A percentile compares a stretch with the other conserved stretches of the same genome.
phyloP scores from a whole-genome alignment of 2,113 vertebrate species.

The Eurypyga helias region DNA sequence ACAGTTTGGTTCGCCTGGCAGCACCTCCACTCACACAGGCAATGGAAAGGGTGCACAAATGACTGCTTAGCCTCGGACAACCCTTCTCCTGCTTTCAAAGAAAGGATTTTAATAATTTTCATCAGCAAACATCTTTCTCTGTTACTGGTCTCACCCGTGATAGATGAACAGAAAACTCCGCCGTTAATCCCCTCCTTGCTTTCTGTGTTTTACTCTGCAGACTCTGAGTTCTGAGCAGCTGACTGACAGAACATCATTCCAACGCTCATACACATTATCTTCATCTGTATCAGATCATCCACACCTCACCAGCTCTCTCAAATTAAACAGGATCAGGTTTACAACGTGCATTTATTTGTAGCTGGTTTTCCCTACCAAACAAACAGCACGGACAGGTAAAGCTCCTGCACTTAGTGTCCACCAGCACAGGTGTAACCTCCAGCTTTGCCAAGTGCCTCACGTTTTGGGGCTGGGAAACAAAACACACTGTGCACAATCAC shows the following conservation, averaged over 20 bases:
- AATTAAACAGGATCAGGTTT: not conserved
- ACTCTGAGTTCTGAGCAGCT: not conserved
- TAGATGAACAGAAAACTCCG: not conserved
- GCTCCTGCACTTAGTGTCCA: not conserved
- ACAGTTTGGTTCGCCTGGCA: not conserved
- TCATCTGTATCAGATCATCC: not conserved
- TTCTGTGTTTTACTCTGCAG: not conserved
- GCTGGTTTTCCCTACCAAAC: not conserved
- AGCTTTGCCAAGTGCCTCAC: not conserved
- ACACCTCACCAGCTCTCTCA: not conserved
- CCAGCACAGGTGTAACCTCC: not conserved
- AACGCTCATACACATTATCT: not conserved
- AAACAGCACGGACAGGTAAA: not conserved
- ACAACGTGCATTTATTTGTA: not conserved
- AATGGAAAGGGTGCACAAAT: not conserved
- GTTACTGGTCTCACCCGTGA: not conserved
- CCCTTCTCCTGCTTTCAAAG: not conserved
- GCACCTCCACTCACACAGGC: not conserved
- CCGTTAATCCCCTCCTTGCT: not conserved
- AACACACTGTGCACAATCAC: rapidly evolving
- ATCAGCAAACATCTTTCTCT: not conserved
- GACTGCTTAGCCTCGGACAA: not conserved
- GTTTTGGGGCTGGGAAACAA: not conserved
- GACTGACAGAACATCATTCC: not conserved
- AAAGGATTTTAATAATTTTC: not conserved